Evolutionary conservation across 2,888 invertebrate species (phyloP), one percentile per base, ranked within the genome.

Genomic region (Orthosia incerta): DNA sequence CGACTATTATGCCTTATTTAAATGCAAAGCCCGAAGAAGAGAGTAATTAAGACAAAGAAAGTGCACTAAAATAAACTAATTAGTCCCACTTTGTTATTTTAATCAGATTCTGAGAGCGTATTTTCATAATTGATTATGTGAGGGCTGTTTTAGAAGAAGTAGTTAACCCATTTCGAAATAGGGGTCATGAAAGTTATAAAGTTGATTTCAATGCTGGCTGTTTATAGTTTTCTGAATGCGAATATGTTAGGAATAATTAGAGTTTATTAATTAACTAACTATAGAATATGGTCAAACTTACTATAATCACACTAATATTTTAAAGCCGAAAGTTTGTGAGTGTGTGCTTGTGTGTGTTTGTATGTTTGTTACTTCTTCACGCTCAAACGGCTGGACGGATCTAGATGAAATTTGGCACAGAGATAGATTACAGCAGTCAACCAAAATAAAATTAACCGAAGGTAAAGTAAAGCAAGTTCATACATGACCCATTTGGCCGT

Each of bases 1-100:
- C 90, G 90, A 87, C 87, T 88, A 94, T 94, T 94, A 92, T 88
- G 87, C 89, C 87, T 93, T 92, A 95, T 96, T 96, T 95, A 95
- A 95, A 96, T 96, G 95, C 95, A 95, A 95, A 95, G 91, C 92
- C 86, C 88, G 91, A 82, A 88, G 87, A 86, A 89, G 86, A 89
- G 86, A 86, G 91, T 92, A 94, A 94, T 95, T 94, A 94, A 92
- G 91, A 91, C 88, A 87, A 92, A 91, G 92, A 89, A 93, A 93
- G 65, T 94, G 91, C 92, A 92, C 90, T 91, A 87, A 92, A 92
- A 92, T 92, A 91, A 91, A 91, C 89, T 93, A 92, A 94, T 93
- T 92, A 80, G 66, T 51, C 60, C 50, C 45, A 76, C 60, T 80
- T 85, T 84, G 76, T 82, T 82, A 85, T 75, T 82, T 74, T 62